A percentile compares a stretch with the other conserved stretches of the same genome.
These are phyloP conservation scores for Cataglyphis altisquamis DNA, from an alignment of 2,888 invertebrate species.

Conservation along the genomic window DNA sequence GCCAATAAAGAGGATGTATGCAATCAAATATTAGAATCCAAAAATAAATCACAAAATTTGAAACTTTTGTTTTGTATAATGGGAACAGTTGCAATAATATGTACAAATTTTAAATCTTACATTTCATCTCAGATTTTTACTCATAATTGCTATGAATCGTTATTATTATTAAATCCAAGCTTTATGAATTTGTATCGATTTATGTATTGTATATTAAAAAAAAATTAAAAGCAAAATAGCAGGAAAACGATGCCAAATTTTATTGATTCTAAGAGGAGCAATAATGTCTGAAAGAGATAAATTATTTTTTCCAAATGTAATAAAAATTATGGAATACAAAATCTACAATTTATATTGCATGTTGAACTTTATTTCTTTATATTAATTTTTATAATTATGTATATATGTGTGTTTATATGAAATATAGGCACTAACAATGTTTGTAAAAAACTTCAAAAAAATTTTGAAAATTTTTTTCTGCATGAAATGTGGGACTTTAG, in stretches of 20 bases:
- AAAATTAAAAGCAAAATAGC: slow-evolving; percentile 10
- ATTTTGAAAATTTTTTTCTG: not conserved
- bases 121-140: slow-evolving; percentile 35
- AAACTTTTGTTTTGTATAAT: not conserved
- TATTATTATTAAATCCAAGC: not conserved
- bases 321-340: not conserved
- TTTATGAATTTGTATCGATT: slow-evolving; percentile 24
- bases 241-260: slow-evolving; percentile 9
- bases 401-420: not conserved
- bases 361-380: not conserved
- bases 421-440: not conserved
- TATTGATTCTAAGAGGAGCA: not conserved
- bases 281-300: slow-evolving; percentile 9
- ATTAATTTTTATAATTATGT: not conserved
- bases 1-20: not conserved
- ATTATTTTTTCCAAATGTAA: not conserved
- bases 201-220: slow-evolving; percentile 33
- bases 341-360: not conserved
- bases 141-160: slow-evolving; percentile 24
- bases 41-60: not conserved
- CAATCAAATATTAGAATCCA: not conserved
- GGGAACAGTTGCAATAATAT: slow-evolving; percentile 19
- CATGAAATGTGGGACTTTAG: not conserved
- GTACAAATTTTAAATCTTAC: slow-evolving; percentile 23
- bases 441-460: not conserved